Base-by-base conservation (phyloP, 2,797 vertebrate genomes). In the Tangara arthus region DNA sequence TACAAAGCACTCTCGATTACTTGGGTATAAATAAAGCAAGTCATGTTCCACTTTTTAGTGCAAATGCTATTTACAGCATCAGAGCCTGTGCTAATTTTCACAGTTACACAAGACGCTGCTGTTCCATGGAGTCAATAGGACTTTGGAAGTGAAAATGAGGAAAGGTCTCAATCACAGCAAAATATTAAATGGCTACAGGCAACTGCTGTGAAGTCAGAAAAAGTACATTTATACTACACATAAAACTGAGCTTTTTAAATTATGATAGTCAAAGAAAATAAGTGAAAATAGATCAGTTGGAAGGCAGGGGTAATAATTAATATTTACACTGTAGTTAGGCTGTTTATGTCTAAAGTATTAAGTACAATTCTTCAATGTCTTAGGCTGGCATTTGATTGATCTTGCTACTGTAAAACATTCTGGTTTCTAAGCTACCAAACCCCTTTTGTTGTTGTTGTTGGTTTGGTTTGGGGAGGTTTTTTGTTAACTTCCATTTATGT, bases 101-200 rank as follows among this genome's bases (percentile, higher is more conserved):
- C 63, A 70, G 93, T 88, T 95, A 81, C 63, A 86, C 90, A 93
- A 83, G 78, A 68, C 0, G 1, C 59, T 59, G 30, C 83, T 82
- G 66, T 76, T 80, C 41, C 28, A 61, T 34, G 9, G 6, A 86
- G 80, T 89, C 91, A 89, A 32, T 49, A 90, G 73, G 73, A 89
- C 83, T 94, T 89, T 76, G 89, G 73, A 94, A 94, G 82, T 87
- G 81, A 80, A 93, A 94, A 87, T 68, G 82, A 95, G 93, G 85
- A 66, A 90, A 94, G 90, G 84, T 73, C 80, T 95, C 86, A 84
- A 77, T 89, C 73, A 68, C 60, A 50, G 46, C 24, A 20, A 94
- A 87, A 85, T 94, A 90, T 79, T 86, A 94, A 95, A 91, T 2
- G 5, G 64, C 82, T 61, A 21, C 20, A 84, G 81, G 83, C 70